Conservation (phyloP, 2,797 vertebrate genomes). For the Oreonectes daqikongensis region DNA sequence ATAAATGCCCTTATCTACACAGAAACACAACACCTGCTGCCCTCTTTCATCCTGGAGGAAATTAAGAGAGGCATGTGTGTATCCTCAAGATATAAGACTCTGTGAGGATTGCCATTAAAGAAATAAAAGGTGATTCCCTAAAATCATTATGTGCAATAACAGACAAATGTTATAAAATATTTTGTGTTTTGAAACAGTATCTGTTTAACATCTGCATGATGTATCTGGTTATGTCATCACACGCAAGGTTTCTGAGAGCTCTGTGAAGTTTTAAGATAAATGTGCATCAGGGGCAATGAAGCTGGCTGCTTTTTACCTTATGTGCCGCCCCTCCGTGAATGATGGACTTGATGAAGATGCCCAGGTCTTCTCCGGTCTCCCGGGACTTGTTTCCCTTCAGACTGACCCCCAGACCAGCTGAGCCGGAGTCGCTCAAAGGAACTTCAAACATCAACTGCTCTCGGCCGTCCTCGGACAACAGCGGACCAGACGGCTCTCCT, state of each 20-base stretch:
- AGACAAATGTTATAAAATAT: not conserved
- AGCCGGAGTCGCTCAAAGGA: slow-evolving; percentile 83
- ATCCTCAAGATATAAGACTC: slow-evolving; percentile 5
- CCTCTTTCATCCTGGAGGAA: slow-evolving; percentile 46
- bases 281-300: not conserved
- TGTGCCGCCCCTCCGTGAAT: slow-evolving; percentile 85
- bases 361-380: slow-evolving; percentile 81
- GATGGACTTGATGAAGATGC: slow-evolving; percentile 87
- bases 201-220: not conserved
- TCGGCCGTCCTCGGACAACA: slow-evolving; percentile 71
- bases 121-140: not conserved
- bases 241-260: not conserved
- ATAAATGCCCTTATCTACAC: slow-evolving; percentile 43
- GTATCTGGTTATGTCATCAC: not conserved
- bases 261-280: not conserved
- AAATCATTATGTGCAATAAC: not conserved
- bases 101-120: slow-evolving; percentile 23
- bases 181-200: not conserved
- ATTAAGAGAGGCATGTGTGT: slow-evolving; percentile 24
- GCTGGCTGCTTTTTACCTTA: slow-evolving; percentile 72
- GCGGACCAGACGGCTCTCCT: slow-evolving; percentile 73
- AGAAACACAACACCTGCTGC: slow-evolving; percentile 46
- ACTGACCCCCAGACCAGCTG: slow-evolving; percentile 84
- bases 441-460: slow-evolving; percentile 85
- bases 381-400: slow-evolving; percentile 86